Conservation (phyloP, 2,888 invertebrate species). For the Brachypalpus laphriformis region DNA sequence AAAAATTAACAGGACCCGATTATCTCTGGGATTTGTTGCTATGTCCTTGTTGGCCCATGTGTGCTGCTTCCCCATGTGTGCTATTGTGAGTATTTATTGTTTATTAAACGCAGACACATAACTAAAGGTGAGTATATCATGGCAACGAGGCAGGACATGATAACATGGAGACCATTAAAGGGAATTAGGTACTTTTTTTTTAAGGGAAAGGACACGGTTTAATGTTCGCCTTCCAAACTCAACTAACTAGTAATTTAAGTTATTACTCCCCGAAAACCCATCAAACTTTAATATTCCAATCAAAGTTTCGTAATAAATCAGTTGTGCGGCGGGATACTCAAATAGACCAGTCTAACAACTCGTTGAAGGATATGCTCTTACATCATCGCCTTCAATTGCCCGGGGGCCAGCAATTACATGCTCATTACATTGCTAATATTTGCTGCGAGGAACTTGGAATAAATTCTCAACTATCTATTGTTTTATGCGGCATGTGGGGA, state of each 20-base stretch:
- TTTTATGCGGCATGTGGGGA: conserved; percentile 44
- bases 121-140: conserved; percentile 28
- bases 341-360: conserved; percentile 37
- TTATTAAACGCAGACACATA: conserved; percentile 47
- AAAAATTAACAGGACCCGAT: conserved; percentile 47
- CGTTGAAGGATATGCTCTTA: conserved; percentile 26
- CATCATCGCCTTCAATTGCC: conserved; percentile 55
- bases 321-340: conserved; percentile 12
- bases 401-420: conserved; percentile 61
- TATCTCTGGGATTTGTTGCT: conserved; percentile 19
- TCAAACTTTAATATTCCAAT: conserved; percentile 65
- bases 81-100: conserved; percentile 48
- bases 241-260: conserved; percentile 28
- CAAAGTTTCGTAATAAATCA: conserved; percentile 66
- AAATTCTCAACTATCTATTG: conserved; percentile 40
- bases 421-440: conserved; percentile 68
- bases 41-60: conserved; percentile 49
- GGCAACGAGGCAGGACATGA: background rate
- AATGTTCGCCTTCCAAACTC: background rate
- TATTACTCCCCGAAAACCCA: conserved; percentile 30
- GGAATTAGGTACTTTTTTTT: background rate
- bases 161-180: background rate
- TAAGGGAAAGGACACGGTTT: background rate
- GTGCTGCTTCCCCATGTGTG: conserved; percentile 29
- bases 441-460: conserved; percentile 14